A percentile compares a stretch with the other conserved stretches of the same genome.
phyloP scores from a whole-genome alignment of 1,140 invertebrate species.

The Ctenoplectra terminalis region DNA sequence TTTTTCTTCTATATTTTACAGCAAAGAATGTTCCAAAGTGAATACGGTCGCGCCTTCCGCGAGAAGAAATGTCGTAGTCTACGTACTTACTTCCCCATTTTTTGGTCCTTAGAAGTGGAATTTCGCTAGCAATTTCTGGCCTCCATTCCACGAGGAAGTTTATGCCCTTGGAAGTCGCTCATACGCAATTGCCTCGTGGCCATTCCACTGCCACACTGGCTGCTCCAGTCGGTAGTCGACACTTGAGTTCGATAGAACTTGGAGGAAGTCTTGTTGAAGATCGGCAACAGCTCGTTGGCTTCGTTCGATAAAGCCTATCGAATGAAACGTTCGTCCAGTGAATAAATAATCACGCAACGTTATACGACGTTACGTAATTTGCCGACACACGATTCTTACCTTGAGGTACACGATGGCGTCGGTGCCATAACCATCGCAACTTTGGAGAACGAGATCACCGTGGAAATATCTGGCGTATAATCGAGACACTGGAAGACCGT shows the following conservation, averaged over 20 bases:
- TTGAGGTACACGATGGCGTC: slow-evolving; percentile 98
- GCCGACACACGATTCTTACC: slow-evolving; percentile 83
- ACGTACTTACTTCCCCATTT: slow-evolving; percentile 23
- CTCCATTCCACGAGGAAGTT: slow-evolving; percentile 74
- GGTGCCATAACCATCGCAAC: slow-evolving; percentile 98
- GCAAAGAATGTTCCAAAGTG: no score
- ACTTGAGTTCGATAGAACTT: slow-evolving; percentile 93
- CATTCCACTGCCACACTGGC: slow-evolving; percentile 81
- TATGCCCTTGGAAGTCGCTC: slow-evolving; percentile 73
- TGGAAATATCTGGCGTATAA: slow-evolving; percentile 99
- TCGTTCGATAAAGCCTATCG: slow-evolving; percentile 95
- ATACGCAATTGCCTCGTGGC: slow-evolving; percentile 77
- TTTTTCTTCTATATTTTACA: background rate
- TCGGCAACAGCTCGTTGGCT: slow-evolving; percentile 97
- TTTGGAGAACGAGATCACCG: slow-evolving; percentile 95
- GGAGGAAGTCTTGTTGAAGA: slow-evolving; percentile 97
- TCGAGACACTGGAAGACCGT: slow-evolving; percentile 97
- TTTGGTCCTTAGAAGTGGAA: slow-evolving; percentile 24
- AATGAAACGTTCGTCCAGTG: slow-evolving; percentile 24
- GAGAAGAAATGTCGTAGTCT: background rate
- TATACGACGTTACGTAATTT: background rate
- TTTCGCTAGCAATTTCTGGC: slow-evolving; percentile 74
- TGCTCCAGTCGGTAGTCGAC: slow-evolving; percentile 94
- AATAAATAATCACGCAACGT: background rate
- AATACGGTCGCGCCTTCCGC: no score